phyloP scores from a whole-genome alignment of 2,797 vertebrate genomes.

The Taeniopygia guttata region DNA sequence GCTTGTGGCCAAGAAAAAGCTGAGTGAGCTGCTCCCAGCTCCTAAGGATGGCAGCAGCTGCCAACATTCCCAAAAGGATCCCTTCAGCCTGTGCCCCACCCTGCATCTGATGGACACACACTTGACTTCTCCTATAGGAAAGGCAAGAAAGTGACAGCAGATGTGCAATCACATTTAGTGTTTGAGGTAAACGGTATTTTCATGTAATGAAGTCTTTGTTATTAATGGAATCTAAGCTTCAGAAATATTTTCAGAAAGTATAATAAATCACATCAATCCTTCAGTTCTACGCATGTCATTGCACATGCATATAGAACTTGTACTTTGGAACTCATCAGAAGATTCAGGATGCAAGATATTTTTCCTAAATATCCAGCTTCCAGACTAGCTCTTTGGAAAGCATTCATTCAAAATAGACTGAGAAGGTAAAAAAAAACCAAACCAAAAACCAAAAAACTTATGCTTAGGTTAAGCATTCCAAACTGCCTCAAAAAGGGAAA shows the following conservation, averaged over 20 bases:
- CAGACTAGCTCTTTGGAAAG: neutral
- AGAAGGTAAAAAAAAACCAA: neutral
- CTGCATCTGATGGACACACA: neutral
- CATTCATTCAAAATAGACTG: neutral
- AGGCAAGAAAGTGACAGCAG: neutral
- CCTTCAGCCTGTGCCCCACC: accelerated
- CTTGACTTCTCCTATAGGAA: neutral
- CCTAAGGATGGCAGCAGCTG: neutral
- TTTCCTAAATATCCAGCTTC: neutral
- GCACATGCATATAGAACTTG: neutral
- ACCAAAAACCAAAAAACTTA: neutral
- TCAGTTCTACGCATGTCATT: neutral
- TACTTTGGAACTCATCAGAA: neutral
- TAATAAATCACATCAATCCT: neutral
- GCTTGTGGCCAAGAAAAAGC: neutral
- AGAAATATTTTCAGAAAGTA: neutral
- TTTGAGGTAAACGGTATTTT: neutral
- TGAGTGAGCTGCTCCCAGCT: neutral
- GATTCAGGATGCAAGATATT: neutral
- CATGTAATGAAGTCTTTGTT: neutral
- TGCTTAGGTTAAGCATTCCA: neutral
- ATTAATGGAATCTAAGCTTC: neutral
- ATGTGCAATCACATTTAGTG: neutral
- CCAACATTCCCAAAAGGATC: neutral
- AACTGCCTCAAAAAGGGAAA: neutral